Evolutionary conservation across 2,113 vertebrate species (phyloP).

Genomic region (Pluvianellus socialis): DNA sequence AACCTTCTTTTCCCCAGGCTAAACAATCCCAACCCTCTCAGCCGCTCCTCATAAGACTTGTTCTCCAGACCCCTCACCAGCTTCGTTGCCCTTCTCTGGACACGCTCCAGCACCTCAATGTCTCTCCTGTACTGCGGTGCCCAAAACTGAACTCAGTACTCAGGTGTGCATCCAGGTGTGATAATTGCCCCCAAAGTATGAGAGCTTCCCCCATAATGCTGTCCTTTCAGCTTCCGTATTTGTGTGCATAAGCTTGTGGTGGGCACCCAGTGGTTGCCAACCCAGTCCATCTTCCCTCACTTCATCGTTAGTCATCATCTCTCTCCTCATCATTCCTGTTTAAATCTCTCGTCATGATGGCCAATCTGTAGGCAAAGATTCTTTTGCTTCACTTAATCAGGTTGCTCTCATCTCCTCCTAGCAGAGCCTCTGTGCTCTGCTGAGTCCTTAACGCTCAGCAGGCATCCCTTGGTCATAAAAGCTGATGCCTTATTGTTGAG

Average conservation of each 20-base stretch:
- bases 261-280: background rate
- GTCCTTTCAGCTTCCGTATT: background rate
- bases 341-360: background rate
- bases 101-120: too few relatives aligned
- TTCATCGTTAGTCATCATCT: background rate
- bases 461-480: background rate
- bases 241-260: background rate
- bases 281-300: background rate
- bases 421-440: too few relatives aligned
- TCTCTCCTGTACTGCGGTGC: too few relatives aligned
- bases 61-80: too few relatives aligned
- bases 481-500: background rate
- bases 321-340: background rate
- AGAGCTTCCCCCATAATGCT: background rate
- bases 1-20: too few relatives aligned
- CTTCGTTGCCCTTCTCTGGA: too few relatives aligned
- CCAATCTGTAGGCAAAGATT: background rate
- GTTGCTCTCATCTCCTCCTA: background rate
- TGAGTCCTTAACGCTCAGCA: background rate
- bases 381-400: background rate
- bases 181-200: background rate
- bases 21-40: too few relatives aligned
- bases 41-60: too few relatives aligned
- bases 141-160: background rate
- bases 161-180: background rate